Evolutionary conservation across 2,113 vertebrate genomes (phyloP).

Genomic region (Saguinus imperator): DNA sequence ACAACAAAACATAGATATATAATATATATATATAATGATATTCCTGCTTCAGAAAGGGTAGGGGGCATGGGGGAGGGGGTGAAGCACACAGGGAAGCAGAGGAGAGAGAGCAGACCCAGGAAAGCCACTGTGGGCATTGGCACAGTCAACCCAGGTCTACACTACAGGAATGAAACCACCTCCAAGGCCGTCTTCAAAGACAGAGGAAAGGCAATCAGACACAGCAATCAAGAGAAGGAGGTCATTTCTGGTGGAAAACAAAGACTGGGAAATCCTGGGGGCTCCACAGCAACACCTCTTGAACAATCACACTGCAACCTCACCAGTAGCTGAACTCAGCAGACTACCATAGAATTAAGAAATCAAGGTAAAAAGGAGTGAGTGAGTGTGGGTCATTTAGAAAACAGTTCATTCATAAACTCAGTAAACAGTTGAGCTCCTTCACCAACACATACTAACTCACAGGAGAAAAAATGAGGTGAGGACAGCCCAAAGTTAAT

Average conservation of each 20-base stretch:
- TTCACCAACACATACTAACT: accelerated
- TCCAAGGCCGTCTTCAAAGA: neutral
- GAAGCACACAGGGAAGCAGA: too few species aligned
- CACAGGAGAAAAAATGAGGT: neutral
- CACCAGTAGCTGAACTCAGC: neutral
- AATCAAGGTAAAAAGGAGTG: neutral
- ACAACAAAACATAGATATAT: too few species aligned
- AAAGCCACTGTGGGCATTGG: accelerated
- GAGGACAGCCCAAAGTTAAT: neutral
- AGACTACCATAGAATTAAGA: too few species aligned
- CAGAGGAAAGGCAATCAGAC: neutral
- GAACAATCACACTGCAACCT: neutral
- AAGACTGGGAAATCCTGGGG: neutral
- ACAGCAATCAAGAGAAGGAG: neutral
- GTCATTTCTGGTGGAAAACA: neutral
- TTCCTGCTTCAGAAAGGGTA: neutral
- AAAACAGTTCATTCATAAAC: neutral
- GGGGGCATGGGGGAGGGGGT: too few species aligned
- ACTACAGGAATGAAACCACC: neutral
- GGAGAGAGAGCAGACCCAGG: neutral
- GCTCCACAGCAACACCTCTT: neutral
- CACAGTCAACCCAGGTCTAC: neutral
- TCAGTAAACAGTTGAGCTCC: neutral
- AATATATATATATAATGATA: too few species aligned
- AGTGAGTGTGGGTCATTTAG: accelerated